Evolutionary conservation across 2,888 invertebrate species (phyloP).

Genomic region (Mellilla xanthometata): DNA sequence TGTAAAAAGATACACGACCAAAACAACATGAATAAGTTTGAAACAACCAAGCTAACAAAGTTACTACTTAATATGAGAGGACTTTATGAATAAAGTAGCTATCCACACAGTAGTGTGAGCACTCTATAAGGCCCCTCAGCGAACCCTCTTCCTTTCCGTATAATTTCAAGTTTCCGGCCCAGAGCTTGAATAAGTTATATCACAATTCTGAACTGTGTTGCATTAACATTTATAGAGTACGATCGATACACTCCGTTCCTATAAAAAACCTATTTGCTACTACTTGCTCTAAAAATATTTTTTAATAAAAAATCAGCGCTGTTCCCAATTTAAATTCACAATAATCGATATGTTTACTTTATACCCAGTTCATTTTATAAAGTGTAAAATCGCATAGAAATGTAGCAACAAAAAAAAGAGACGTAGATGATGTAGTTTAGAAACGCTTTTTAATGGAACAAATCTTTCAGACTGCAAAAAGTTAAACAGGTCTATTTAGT

Average conservation of each 20-base stretch:
- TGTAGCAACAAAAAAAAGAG: constrained; percentile 14
- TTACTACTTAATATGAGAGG: constrained; percentile 28
- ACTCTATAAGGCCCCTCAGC: constrained; percentile 26
- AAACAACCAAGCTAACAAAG: neutral
- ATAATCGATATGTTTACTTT: constrained; percentile 24
- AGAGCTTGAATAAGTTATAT: constrained; percentile 68
- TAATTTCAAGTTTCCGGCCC: constrained; percentile 64
- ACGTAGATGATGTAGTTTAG: constrained; percentile 11
- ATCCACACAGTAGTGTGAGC: constrained; percentile 22
- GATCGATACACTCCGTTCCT: constrained; percentile 41
- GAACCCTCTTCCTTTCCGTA: constrained; percentile 64
- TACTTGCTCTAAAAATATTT: neutral
- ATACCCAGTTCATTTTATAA: constrained; percentile 21
- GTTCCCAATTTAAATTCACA: constrained; percentile 10
- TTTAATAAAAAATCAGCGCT: constrained; percentile 14
- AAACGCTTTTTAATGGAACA: constrained; percentile 7
- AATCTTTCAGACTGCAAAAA: constrained; percentile 16
- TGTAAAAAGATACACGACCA: no score
- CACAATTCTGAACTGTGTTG: constrained; percentile 48
- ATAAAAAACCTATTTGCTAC: constrained; percentile 5
- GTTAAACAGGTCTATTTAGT: constrained; percentile 17
- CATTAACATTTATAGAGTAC: constrained; percentile 60
- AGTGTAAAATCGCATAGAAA: constrained; percentile 14
- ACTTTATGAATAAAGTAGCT: constrained; percentile 18
- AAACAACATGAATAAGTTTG: no score